phyloP scores from a whole-genome alignment of 2,797 vertebrate species.

The Mus caroli region DNA sequence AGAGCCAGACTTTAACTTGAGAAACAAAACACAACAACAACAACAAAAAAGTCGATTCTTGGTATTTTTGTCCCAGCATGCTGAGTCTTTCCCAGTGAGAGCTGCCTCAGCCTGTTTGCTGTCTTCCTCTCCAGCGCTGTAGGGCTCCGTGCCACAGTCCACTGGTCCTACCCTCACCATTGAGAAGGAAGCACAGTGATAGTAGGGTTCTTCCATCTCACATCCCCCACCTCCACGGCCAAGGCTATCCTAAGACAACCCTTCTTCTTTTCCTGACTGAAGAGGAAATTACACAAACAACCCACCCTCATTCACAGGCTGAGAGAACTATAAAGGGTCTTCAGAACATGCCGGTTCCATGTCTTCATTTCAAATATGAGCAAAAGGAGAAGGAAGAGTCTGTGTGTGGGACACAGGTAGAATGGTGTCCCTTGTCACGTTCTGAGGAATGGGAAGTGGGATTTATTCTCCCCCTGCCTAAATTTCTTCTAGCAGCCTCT shows the following conservation, averaged over 20 bases:
- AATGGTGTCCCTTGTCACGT: not conserved
- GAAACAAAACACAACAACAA: not conserved
- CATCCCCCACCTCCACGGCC: not conserved
- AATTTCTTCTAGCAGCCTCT: not conserved
- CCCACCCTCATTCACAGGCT: constrained; percentile 12
- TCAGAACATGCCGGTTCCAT: not conserved
- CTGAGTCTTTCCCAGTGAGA: not conserved
- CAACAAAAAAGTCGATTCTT: not conserved
- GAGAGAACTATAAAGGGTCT: not conserved
- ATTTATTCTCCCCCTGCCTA: not conserved
- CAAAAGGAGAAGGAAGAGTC: not conserved
- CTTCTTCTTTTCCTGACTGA: constrained; percentile 14
- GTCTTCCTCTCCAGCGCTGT: not conserved
- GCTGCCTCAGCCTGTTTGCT: not conserved
- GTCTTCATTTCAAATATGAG: constrained; percentile 16
- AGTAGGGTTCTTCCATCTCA: not conserved
- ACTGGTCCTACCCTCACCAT: not conserved
- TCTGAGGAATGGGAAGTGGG: not conserved
- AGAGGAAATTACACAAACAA: constrained; percentile 47
- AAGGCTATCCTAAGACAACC: not conserved
- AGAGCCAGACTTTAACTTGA: not conserved
- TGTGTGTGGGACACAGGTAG: not conserved
- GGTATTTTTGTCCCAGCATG: not conserved
- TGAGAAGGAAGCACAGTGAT: not conserved
- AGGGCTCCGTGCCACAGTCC: not conserved